Percentiles rank a stretch among this genome's conserved stretches.
phyloP scores from a whole-genome alignment of 2,888 invertebrate species.

The Sminthurinus aureus region DNA sequence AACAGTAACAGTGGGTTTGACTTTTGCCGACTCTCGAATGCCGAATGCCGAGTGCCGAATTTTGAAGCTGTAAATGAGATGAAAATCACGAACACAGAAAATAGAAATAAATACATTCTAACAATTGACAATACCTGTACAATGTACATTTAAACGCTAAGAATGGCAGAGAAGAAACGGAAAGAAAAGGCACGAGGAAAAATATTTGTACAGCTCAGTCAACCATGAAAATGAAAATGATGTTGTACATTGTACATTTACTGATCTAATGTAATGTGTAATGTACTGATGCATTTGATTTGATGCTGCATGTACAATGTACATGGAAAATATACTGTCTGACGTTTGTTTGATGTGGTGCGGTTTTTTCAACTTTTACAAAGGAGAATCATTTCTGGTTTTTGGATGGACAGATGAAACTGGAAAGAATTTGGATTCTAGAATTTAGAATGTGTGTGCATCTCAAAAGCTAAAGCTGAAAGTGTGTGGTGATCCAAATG shows the following conservation, averaged over 20 bases:
- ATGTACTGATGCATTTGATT: neutral
- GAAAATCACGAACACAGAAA: no score
- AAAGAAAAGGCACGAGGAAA: neutral
- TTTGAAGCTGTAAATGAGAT: no score
- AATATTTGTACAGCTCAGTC: constrained; percentile 9
- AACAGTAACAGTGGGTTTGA: no score
- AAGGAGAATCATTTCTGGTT: neutral
- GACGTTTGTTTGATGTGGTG: neutral
- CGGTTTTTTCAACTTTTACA: neutral
- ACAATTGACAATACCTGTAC: no score
- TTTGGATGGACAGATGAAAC: neutral
- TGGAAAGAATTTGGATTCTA: neutral
- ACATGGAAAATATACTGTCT: neutral
- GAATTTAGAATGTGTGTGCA: no score
- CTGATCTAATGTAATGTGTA: neutral
- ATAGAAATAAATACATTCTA: no score
- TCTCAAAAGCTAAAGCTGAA: no score
- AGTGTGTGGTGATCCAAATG: neutral
- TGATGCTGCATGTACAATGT: neutral
- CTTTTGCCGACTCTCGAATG: no score
- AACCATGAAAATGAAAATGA: constrained; percentile 13
- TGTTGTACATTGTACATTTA: neutral
- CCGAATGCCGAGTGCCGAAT: no score
- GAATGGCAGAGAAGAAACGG: neutral
- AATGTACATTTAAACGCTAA: neutral